These are phyloP conservation scores for Glaucidium brasilianum DNA, from an alignment of 2,113 vertebrate species.

Conservation along the genomic window DNA sequence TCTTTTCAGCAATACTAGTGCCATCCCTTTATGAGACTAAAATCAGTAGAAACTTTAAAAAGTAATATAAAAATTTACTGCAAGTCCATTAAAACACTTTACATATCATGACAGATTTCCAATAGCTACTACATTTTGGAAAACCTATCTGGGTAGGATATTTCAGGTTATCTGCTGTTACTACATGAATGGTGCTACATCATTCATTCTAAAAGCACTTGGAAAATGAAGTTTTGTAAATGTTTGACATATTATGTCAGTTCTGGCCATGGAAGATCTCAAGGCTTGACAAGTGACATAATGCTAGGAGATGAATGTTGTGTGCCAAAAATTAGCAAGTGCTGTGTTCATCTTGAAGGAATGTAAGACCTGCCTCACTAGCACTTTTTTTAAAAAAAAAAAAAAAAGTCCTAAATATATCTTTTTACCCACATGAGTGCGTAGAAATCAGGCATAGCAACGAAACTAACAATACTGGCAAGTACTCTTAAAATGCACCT, in stretches of 20 bases:
- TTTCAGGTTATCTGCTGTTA: not conserved
- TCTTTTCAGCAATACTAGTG: not conserved
- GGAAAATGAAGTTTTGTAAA: slow-evolving; percentile 14
- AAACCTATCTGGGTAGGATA: not conserved
- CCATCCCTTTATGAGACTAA: not conserved
- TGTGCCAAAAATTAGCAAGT: slow-evolving; percentile 41
- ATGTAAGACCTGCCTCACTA: not conserved
- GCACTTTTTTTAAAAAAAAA: not conserved
- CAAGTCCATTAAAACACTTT: not conserved
- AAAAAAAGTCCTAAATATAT: not conserved
- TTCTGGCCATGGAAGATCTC: slow-evolving; percentile 15
- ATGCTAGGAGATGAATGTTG: not conserved
- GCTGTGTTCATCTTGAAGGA: not conserved
- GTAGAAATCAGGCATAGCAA: not conserved
- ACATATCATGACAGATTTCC: not conserved
- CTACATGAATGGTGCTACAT: not conserved
- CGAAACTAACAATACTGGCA: not conserved
- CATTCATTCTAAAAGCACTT: slow-evolving; percentile 24
- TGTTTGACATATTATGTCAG: slow-evolving; percentile 34
- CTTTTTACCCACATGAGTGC: not conserved
- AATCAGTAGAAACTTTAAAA: not conserved
- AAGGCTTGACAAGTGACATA: slow-evolving; percentile 37
- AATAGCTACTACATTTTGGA: not conserved
- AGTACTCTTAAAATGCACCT: not conserved
- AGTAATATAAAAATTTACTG: not conserved